Evolutionary conservation across 2,888 invertebrate species (phyloP).

Genomic region (Stramonita haemastoma): DNA sequence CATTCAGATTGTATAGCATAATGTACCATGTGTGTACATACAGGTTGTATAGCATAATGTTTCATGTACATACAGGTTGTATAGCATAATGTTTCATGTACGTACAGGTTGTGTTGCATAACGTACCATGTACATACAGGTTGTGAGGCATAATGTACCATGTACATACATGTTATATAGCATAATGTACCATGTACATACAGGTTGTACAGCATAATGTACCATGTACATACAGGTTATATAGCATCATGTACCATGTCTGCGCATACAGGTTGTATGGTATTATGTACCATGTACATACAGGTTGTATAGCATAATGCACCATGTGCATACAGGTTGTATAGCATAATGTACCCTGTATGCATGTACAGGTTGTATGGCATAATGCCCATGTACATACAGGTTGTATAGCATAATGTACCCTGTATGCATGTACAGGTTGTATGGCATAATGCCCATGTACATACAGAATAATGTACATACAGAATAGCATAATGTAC

Average conservation of each 20-base stretch:
- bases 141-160: constrained; percentile 85
- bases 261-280: constrained; percentile 80
- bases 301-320: neutral
- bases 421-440: constrained; percentile 82
- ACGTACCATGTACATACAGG: neutral
- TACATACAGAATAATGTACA: constrained; percentile 81
- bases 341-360: constrained; percentile 81
- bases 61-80: constrained; percentile 76
- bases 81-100: constrained; percentile 84
- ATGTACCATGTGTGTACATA: constrained; percentile 82
- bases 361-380: constrained; percentile 82
- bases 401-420: constrained; percentile 83
- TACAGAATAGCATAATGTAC: too few species aligned
- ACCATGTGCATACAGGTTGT: constrained; percentile 76
- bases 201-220: too few species aligned
- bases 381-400: neutral
- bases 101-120: constrained; percentile 63
- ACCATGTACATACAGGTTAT: too few species aligned
- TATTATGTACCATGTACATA: neutral
- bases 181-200: too few species aligned
- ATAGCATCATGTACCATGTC: neutral
- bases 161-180: too few species aligned
- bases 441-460: neutral
- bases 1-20: constrained; percentile 83
- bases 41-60: neutral